Conservation (phyloP, 1,140 invertebrate genomes). For the Maconellicoccus hirsutus region DNA sequence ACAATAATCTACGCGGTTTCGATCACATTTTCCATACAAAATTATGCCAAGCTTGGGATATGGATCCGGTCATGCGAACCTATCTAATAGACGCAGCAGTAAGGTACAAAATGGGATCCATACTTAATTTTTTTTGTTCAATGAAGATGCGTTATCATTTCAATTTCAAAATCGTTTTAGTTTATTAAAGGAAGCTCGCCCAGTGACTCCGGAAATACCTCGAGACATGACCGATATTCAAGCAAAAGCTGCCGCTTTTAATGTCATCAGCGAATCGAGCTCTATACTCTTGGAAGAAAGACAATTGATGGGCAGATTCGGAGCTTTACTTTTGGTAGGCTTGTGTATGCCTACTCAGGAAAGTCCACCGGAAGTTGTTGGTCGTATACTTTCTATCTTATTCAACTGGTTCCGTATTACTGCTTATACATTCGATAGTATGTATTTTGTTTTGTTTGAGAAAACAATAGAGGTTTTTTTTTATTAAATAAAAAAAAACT, state of each 20-base stretch:
- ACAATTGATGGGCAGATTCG: constrained; percentile 84
- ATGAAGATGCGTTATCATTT: not conserved
- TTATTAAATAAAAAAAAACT: constrained; percentile 13
- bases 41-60: constrained; percentile 70
- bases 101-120: constrained; percentile 45
- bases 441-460: constrained; percentile 29
- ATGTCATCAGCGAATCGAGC: constrained; percentile 33
- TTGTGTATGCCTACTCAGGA: constrained; percentile 76
- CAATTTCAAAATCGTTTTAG: constrained; percentile 42
- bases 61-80: constrained; percentile 79
- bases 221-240: constrained; percentile 37
- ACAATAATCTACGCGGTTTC: constrained; percentile 69
- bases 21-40: constrained; percentile 84
- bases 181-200: constrained; percentile 66
- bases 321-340: constrained; percentile 91
- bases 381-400: constrained; percentile 83
- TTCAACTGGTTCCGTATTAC: constrained; percentile 99
- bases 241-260: constrained; percentile 36
- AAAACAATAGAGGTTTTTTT: too few species aligned
- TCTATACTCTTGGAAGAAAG: constrained; percentile 59
- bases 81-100: constrained; percentile 95
- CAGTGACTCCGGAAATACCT: constrained; percentile 35
- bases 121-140: constrained; percentile 12
- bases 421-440: constrained; percentile 89
- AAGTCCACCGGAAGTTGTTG: constrained; percentile 77